Percentiles rank a stretch among this genome's conserved stretches.
These are phyloP conservation scores for Plecturocebus donacophilus DNA, from an alignment of 2,113 vertebrate species.

Conservation along the genomic window DNA sequence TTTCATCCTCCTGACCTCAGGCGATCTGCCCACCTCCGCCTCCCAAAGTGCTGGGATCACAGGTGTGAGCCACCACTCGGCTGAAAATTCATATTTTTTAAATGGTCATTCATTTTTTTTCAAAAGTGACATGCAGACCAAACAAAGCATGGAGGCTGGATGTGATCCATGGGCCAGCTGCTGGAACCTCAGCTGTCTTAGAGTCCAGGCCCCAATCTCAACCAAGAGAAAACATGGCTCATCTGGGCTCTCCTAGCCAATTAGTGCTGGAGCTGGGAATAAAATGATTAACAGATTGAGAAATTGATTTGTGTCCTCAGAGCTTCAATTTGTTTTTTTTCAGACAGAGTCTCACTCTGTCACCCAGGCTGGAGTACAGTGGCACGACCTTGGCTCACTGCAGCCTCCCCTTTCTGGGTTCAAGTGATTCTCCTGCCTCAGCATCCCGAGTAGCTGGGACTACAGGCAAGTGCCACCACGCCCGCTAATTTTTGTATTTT, in stretches of 20 bases:
- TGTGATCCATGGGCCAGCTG: neutral
- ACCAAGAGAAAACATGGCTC: neutral
- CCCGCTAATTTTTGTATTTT: no score
- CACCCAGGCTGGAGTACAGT: no score
- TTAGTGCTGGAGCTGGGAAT: neutral
- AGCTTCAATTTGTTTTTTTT: neutral
- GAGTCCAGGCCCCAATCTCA: neutral
- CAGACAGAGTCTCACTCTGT: no score
- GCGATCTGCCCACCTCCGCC: neutral
- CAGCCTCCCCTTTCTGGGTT: no score
- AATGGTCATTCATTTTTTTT: neutral
- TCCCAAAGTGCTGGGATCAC: neutral
- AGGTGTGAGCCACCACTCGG: neutral
- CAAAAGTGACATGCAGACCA: neutral
- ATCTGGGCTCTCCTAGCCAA: accelerated
- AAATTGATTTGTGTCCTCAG: neutral
- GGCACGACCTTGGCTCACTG: no score
- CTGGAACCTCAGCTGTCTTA: neutral
- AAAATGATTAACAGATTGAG: neutral
- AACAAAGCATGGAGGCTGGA: neutral
- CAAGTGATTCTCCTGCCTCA: no score
- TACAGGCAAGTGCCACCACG: no score
- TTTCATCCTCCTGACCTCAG: neutral
- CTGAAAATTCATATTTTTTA: neutral
- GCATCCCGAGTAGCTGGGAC: no score